These are phyloP conservation scores for Teinopalpus imperialis DNA, from an alignment of 2,888 invertebrate genomes.

Conservation along the genomic window DNA sequence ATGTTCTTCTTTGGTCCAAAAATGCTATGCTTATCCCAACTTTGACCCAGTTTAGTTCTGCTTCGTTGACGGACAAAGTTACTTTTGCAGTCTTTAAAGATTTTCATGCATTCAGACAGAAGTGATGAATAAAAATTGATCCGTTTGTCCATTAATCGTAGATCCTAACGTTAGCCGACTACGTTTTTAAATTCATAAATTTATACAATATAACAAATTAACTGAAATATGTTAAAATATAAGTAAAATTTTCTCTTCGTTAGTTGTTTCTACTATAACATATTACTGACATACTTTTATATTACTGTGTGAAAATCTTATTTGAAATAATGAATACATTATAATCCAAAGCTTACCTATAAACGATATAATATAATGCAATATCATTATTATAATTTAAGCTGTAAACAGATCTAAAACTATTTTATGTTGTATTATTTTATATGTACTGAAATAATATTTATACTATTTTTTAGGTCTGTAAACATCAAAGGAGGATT, in stretches of 20 bases:
- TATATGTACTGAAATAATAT: too few relatives aligned
- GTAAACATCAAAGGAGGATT: slow-evolving; percentile 59
- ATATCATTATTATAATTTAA: neutral
- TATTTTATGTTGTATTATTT: too few relatives aligned
- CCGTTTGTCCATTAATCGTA: too few relatives aligned
- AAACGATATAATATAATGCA: neutral
- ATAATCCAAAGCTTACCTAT: too few relatives aligned
- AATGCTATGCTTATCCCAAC: slow-evolving; percentile 61
- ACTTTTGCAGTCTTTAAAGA: slow-evolving; percentile 15
- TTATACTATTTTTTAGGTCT: slow-evolving; percentile 66
- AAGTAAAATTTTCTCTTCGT: too few relatives aligned
- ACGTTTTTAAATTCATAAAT: too few relatives aligned
- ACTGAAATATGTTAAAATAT: too few relatives aligned
- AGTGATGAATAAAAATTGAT: too few relatives aligned
- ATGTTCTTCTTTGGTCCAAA: slow-evolving; percentile 48
- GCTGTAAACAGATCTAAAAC: neutral
- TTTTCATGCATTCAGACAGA: slow-evolving; percentile 18
- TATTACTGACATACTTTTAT: too few relatives aligned
- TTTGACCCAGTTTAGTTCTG: slow-evolving; percentile 43
- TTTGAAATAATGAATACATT: neutral
- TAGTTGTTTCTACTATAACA: too few relatives aligned
- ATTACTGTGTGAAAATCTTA: slow-evolving; percentile 13
- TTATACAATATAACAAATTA: too few relatives aligned
- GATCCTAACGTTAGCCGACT: too few relatives aligned
- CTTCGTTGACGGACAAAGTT: slow-evolving; percentile 34